Percentiles rank a stretch among this genome's conserved stretches.
Conservation (phyloP, 2,888 invertebrate species). For the Helicoverpa assulta region DNA sequence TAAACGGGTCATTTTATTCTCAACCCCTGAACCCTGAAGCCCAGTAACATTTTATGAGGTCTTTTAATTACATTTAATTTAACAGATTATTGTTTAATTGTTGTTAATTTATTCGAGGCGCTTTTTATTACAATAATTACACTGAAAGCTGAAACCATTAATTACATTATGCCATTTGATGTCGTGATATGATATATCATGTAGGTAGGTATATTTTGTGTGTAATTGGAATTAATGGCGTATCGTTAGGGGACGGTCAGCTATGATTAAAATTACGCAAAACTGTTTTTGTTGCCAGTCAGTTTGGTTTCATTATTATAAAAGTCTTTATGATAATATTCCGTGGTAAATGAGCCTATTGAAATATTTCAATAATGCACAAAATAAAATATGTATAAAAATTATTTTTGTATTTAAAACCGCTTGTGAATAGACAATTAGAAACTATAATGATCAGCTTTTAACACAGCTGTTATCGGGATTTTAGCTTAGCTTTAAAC, state of each 20-base stretch:
- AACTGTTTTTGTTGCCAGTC: constrained; percentile 15
- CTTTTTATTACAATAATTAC: not conserved
- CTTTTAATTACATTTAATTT: not conserved
- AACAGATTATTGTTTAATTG: not conserved
- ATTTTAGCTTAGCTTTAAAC: too few species aligned
- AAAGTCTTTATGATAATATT: too few species aligned
- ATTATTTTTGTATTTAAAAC: too few species aligned
- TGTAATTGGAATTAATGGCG: constrained; percentile 48
- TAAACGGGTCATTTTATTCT: too few species aligned
- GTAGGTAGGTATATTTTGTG: constrained; percentile 21
- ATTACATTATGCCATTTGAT: constrained; percentile 15
- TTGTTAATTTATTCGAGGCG: not conserved
- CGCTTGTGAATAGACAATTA: too few species aligned
- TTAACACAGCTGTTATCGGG: too few species aligned
- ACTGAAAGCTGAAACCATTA: constrained; percentile 27
- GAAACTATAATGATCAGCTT: too few species aligned
- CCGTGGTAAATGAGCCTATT: too few species aligned
- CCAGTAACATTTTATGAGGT: too few species aligned
- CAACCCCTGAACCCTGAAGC: too few species aligned
- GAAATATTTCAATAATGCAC: too few species aligned
- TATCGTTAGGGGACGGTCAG: constrained; percentile 30
- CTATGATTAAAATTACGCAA: constrained; percentile 39
- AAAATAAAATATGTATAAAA: too few species aligned
- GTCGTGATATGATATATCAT: not conserved
- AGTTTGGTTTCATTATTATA: not conserved